Conservation (phyloP, 2,888 invertebrate genomes). For the Epirrhoe tristata region DNA sequence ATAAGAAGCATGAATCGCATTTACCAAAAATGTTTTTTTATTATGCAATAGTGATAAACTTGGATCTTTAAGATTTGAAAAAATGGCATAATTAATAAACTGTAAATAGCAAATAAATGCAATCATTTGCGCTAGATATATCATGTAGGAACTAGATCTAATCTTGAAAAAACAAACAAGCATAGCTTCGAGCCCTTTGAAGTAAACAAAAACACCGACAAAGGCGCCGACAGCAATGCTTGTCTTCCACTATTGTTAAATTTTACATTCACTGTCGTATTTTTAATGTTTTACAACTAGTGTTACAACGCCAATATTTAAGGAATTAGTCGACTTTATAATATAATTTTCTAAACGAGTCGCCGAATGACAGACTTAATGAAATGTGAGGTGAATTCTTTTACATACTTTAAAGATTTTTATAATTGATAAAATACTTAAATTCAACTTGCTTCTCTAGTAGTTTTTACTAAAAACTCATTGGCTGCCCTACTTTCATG, state of each 20-base stretch:
- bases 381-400: no score
- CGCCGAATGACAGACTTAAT: no score
- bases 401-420: no score
- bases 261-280: constrained; percentile 52
- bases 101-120: constrained; percentile 55
- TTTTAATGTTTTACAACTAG: constrained; percentile 29
- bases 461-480: neutral
- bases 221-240: constrained; percentile 62
- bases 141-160: constrained; percentile 66
- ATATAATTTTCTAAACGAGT: neutral
- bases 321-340: neutral
- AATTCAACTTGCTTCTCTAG: neutral
- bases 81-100: no score
- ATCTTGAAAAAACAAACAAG: constrained; percentile 63
- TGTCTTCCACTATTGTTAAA: constrained; percentile 55
- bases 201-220: constrained; percentile 74
- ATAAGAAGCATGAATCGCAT: no score
- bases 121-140: constrained; percentile 61
- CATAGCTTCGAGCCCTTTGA: constrained; percentile 74
- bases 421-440: neutral
- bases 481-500: constrained; percentile 16
- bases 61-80: no score
- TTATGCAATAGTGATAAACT: no score
- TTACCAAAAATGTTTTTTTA: no score
- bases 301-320: neutral